Evolutionary conservation across 2,113 vertebrate genomes (phyloP).

Genomic region (Ictalurus punctatus): DNA sequence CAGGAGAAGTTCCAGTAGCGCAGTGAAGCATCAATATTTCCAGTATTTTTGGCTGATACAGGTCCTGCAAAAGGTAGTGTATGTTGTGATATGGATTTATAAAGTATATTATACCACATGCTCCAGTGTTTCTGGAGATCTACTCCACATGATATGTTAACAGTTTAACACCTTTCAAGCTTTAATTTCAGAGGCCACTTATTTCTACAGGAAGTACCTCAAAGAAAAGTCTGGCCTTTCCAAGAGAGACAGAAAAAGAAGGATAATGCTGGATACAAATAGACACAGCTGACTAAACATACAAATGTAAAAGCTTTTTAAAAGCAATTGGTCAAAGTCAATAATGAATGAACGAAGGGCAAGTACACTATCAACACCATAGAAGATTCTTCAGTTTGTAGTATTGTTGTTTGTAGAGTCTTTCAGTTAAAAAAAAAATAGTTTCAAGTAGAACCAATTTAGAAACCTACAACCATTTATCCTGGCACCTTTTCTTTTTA

Average conservation of each 20-base stretch:
- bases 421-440: neutral
- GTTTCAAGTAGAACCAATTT: neutral
- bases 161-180: neutral
- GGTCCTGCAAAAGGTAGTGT: conserved; percentile 54
- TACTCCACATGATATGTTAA: neutral
- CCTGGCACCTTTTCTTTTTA: neutral
- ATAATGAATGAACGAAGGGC: neutral
- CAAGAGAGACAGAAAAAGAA: neutral
- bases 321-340: neutral
- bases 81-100: neutral
- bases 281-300: neutral
- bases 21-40: conserved; percentile 50
- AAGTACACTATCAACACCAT: neutral
- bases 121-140: neutral
- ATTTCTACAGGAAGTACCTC: neutral
- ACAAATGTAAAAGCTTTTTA: neutral
- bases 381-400: neutral
- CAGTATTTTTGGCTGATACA: neutral
- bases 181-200: neutral
- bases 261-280: neutral
- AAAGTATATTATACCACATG: neutral
- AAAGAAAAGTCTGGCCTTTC: neutral
- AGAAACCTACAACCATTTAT: neutral
- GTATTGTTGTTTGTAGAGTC: neutral
- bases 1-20: conserved; percentile 79